Evolutionary conservation across 2,888 invertebrate species (phyloP).

Genomic region (Amblyjoppa fuscipennis): DNA sequence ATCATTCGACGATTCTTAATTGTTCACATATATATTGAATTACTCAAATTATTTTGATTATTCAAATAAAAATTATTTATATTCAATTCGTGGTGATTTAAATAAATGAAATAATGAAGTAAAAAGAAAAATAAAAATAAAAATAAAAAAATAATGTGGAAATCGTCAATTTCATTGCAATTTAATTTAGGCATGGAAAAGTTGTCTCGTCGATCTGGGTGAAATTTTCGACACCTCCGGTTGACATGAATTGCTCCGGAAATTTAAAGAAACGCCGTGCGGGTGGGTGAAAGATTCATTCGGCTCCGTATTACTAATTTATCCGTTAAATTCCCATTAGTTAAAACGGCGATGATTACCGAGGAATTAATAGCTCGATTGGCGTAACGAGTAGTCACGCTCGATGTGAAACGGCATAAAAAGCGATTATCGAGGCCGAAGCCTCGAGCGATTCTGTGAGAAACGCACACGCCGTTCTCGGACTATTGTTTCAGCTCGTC

Average conservation of each 20-base stretch:
- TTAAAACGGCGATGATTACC: conserved; percentile 56
- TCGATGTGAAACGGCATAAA: conserved; percentile 66
- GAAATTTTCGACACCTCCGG: background rate
- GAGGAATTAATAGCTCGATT: conserved; percentile 70
- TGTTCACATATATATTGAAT: too few species aligned
- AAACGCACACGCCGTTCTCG: conserved; percentile 57
- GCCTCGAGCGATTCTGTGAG: conserved; percentile 65
- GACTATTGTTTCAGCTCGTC: conserved; percentile 33
- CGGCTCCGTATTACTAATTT: conserved; percentile 5
- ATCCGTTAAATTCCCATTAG: conserved; percentile 32
- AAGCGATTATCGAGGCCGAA: conserved; percentile 71
- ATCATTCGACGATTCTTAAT: too few species aligned
- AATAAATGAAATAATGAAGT: too few species aligned
- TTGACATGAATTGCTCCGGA: background rate
- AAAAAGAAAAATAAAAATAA: too few species aligned
- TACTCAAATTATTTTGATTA: too few species aligned
- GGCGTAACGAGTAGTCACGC: conserved; percentile 64
- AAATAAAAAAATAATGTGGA: too few species aligned
- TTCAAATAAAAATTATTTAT: too few species aligned
- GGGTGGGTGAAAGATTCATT: conserved; percentile 1
- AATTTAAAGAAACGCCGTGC: background rate
- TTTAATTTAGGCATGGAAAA: too few species aligned
- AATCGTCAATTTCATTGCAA: too few species aligned
- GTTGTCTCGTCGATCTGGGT: too few species aligned
- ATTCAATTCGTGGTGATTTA: too few species aligned